Evolutionary conservation across 2,113 vertebrate species (phyloP).

Genomic region (Hipposideros armiger): DNA sequence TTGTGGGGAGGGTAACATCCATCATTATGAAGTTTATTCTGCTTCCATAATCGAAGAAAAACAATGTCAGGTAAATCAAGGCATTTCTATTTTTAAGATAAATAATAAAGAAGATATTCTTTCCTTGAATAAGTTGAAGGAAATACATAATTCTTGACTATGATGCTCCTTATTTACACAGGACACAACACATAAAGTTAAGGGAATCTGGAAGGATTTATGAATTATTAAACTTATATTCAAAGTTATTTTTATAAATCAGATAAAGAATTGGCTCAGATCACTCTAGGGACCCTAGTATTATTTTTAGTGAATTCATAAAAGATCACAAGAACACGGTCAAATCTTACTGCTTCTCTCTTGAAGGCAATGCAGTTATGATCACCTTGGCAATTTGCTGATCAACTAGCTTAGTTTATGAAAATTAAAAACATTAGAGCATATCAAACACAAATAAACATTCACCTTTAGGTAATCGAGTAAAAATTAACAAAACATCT

Average conservation of each 20-base stretch:
- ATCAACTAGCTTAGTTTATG: background rate
- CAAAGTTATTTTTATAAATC: constrained; percentile 32
- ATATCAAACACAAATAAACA: background rate
- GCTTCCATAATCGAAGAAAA: constrained; percentile 9
- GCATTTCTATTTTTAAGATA: constrained; percentile 7
- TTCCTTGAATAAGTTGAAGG: constrained; percentile 25
- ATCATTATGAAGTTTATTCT: constrained; percentile 8
- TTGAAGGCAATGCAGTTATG: constrained; percentile 2
- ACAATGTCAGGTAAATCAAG: background rate
- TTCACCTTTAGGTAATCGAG: background rate
- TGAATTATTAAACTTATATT: constrained; percentile 36
- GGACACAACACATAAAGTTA: constrained; percentile 39
- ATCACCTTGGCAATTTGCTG: background rate
- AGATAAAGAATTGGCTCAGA: background rate
- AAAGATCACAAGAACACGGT: background rate
- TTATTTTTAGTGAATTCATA: constrained; percentile 20
- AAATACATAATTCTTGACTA: constrained; percentile 22
- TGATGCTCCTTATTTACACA: background rate
- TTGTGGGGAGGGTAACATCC: background rate
- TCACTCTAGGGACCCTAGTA: background rate
- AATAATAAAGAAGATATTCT: background rate
- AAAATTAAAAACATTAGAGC: background rate
- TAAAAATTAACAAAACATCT: background rate
- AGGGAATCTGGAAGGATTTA: constrained; percentile 21
- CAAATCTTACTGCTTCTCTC: background rate